Base-by-base conservation (phyloP, 2,113 vertebrate genomes). In the Myocastor coypus region DNA sequence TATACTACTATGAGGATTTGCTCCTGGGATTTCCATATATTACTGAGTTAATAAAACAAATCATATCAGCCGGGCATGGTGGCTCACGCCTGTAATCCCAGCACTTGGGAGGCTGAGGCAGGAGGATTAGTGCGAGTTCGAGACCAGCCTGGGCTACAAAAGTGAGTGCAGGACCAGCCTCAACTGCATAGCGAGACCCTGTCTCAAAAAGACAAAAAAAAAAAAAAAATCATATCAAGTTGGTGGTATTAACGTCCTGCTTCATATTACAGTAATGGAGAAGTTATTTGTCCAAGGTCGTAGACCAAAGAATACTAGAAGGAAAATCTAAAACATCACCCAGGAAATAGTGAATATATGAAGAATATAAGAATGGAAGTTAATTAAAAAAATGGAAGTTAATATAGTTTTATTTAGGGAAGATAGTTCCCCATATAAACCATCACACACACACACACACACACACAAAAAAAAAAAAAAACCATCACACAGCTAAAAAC, bases 401-500 rank as follows among this genome's bases (percentile, higher is more conserved):
- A 46, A 4, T 59, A 20, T 28, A 32, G 12, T 64, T 97, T 94
- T 80, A 81, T 91, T 92, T 92, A 8, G 52, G 24, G 68, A 91
- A 94, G 37, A 16, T 34, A 87, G 30, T 57, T 91, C 75, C 63
- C 86, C 69, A 73, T 94, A 64, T 64, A 92, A 91, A 59, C 24
- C 55, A 59, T 26, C n/a, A 89, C 75, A 87, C 42, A 77, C n/a
- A 89, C 75, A 87, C 42, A 77, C n/a, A 89, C 75, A 87, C 42
- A 77, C n/a, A 89, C 75, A 87, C 42, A 77, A n/a, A n/a, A n/a
- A n/a, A n/a, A n/a, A n/a, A n/a, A n/a, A n/a, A n/a, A 92, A 91
- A 59, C 24, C 55, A 59, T 26, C n/a, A 89, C 75, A 87, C 42
- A 77, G 73, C 92, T 80, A 89, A 90, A 32, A 95, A 96, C 91